A percentile compares a stretch with the other conserved stretches of the same genome.
phyloP scores from a whole-genome alignment of 2,888 invertebrate genomes.

The Pterostichus niger region DNA sequence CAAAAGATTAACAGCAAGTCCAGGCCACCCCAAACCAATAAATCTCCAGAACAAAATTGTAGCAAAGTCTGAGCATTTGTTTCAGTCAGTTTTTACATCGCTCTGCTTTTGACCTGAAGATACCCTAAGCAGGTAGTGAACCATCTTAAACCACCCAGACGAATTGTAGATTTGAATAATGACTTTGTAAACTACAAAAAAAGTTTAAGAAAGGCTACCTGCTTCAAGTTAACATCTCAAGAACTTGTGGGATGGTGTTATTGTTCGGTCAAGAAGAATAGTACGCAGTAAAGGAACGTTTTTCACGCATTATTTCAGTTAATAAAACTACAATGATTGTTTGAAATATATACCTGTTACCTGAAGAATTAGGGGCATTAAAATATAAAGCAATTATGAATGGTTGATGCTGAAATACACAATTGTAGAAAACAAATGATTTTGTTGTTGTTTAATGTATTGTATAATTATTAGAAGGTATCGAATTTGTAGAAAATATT shows the following conservation, averaged over 20 bases:
- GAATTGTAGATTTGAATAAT: conserved; percentile 26
- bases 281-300: background rate
- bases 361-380: background rate
- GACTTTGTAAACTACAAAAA: conserved; percentile 24
- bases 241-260: background rate
- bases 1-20: too few species aligned
- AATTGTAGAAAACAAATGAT: too few species aligned
- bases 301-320: background rate
- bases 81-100: background rate
- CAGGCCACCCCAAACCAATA: too few species aligned
- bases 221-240: background rate
- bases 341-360: conserved; percentile 13
- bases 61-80: background rate
- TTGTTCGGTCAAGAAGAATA: background rate
- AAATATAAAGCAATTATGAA: too few species aligned
- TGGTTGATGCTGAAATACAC: too few species aligned
- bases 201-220: background rate
- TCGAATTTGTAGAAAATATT: too few species aligned
- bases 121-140: conserved; percentile 30
- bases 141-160: background rate
- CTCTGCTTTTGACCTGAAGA: background rate
- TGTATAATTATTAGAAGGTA: too few species aligned
- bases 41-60: background rate
- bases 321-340: background rate
- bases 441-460: too few species aligned